Evolutionary conservation across 1,140 invertebrate genomes (phyloP).

Genomic region (Temnothorax longispinosus): DNA sequence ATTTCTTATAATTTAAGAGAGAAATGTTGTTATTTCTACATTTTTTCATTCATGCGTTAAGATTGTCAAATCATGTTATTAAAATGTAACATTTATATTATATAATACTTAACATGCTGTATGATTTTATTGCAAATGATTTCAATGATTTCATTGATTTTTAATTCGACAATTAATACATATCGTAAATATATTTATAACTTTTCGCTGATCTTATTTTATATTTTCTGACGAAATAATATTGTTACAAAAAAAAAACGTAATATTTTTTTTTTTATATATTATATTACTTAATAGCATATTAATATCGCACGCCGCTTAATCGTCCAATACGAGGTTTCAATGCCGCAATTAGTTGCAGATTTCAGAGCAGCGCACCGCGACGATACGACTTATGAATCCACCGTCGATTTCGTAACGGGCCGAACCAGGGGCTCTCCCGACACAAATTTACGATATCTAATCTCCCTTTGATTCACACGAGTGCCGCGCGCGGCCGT

Average conservation of each 20-base stretch:
- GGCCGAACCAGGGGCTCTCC: too few relatives aligned
- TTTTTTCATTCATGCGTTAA: not conserved
- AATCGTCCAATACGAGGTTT: not conserved
- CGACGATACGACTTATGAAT: slow-evolving; percentile 2
- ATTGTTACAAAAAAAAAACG: not conserved
- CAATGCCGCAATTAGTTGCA: not conserved
- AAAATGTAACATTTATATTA: not conserved
- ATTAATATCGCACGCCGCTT: not conserved
- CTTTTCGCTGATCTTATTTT: not conserved
- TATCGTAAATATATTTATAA: not conserved
- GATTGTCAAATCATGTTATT: not conserved
- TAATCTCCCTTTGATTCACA: slow-evolving; percentile 48
- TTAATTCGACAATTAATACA: not conserved
- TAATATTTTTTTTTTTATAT: not conserved
- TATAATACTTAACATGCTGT: not conserved
- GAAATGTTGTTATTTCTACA: not conserved
- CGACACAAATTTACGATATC: slow-evolving; percentile 9
- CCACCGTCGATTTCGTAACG: not conserved
- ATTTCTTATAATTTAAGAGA: not conserved
- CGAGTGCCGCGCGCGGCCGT: slow-evolving; percentile 30
- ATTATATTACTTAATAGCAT: not conserved
- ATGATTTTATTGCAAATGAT: not conserved
- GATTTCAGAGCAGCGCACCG: not conserved
- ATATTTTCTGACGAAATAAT: not conserved
- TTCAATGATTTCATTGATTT: not conserved